Conservation (phyloP, 2,113 vertebrate genomes). For the Thymallus thymallus region DNA sequence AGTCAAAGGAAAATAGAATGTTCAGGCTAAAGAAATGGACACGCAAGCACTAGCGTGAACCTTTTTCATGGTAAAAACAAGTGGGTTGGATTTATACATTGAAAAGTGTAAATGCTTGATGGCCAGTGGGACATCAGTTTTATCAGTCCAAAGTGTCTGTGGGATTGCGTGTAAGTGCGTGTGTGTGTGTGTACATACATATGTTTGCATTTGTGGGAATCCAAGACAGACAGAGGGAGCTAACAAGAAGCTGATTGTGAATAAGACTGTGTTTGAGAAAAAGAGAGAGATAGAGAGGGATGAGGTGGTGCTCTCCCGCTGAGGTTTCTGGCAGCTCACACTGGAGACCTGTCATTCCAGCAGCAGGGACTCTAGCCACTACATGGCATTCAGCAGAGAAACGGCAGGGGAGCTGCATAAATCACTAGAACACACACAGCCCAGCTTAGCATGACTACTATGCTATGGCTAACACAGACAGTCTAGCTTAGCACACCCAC, state of each 20-base stretch:
- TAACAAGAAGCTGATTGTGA: background rate
- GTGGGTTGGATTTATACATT: conserved; percentile 3
- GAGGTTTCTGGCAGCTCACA: conserved; percentile 69
- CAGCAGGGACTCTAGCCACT: conserved; percentile 78
- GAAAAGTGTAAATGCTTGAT: background rate
- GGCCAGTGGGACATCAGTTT: too few relatives aligned
- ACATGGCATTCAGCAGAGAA: conserved; percentile 70
- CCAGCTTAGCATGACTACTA: background rate
- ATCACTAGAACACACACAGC: conserved; percentile 77
- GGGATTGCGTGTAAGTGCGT: too few relatives aligned
- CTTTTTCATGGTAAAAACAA: conserved; percentile 31
- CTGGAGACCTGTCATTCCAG: conserved; percentile 73
- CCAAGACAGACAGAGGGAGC: conserved; percentile 5
- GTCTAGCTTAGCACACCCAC: too few relatives aligned
- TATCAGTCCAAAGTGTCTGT: too few relatives aligned
- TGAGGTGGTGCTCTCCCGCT: conserved; percentile 69
- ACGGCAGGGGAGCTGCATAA: conserved; percentile 77
- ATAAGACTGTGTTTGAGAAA: background rate
- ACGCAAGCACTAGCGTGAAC: conserved; percentile 19
- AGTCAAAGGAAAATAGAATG: conserved; percentile 11
- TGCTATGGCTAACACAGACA: background rate
- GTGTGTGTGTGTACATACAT: conserved; percentile 8
- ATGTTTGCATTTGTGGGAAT: background rate
- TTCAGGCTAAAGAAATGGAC: background rate
- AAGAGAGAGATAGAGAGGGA: background rate